Evolutionary conservation across 2,797 vertebrate species (phyloP).

Genomic region (Phaenicophaeus curvirostris): DNA sequence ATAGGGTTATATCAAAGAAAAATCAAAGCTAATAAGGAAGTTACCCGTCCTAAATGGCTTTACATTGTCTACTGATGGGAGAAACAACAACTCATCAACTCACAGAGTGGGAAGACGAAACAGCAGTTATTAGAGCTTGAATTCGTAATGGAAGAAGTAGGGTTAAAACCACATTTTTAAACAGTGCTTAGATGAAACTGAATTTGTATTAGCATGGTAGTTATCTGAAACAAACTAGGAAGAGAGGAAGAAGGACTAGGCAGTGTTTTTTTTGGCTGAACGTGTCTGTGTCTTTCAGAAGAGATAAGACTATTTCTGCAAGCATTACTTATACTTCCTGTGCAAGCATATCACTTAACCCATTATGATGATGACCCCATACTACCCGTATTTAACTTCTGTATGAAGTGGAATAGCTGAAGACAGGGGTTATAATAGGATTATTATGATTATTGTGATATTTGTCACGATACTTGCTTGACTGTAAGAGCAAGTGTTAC

Average conservation of each 20-base stretch:
- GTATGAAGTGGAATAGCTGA: neutral
- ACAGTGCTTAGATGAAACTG: neutral
- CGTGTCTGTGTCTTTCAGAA: neutral
- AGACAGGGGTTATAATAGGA: neutral
- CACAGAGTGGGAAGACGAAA: neutral
- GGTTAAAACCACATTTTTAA: neutral
- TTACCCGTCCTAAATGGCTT: constrained; percentile 5
- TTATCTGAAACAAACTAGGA: neutral
- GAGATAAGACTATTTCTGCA: neutral
- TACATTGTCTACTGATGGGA: neutral
- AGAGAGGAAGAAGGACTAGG: neutral
- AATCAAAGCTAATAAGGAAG: constrained; percentile 49
- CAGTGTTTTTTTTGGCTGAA: neutral
- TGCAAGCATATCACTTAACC: neutral
- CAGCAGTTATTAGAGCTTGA: neutral
- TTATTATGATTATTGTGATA: neutral
- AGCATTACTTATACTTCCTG: neutral
- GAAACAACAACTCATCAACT: constrained; percentile 5
- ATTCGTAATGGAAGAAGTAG: neutral
- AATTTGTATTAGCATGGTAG: neutral
- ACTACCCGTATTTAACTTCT: neutral
- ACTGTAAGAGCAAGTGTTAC: neutral
- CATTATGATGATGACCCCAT: neutral
- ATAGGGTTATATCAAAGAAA: neutral
- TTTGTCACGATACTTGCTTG: neutral